Base-by-base conservation (phyloP, 2,797 vertebrate genomes). In the Sebastes taczanowskii region DNA sequence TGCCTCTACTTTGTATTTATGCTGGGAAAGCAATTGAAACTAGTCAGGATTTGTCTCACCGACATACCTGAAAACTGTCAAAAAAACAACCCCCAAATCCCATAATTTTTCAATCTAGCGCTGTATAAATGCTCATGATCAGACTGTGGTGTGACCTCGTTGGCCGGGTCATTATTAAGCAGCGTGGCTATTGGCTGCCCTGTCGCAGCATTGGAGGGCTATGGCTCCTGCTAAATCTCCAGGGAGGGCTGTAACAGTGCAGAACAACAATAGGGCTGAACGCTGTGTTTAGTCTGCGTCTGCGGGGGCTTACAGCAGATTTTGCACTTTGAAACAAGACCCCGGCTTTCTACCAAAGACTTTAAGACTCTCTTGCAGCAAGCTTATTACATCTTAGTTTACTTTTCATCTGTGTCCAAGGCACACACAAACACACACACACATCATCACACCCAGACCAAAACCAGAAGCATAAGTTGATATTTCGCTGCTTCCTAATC, bases 251-350 rank as follows among this genome's bases (percentile, higher is more conserved):
- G 76, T 78, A 93, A 92, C 88, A 91, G 92, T 90, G 89, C 85
- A 92, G 87, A 91, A 93, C 91, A 95, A 96, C 95, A 95, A 95
- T 94, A 90, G 92, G 83, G 81, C 82, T 49, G 61, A 61, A 68
- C 59, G 89, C 85, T 80, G 85, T 95, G 95, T 96, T 96, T 98
- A 97, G 97, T 96, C 96, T 94, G 88, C 80, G 95, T 94, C 90
- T 95, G 95, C 88, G 91, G 94, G 94, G 96, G 96, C 89, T 93
- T 95, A 93, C 95, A 79, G 95, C 89, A 86, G 74, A 88, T 90
- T 93, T 80, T 88, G 88, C 85, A 74, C 88, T 90, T 89, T 94
- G 94, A 95, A 95, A 96, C 91, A 25, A 78, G 94, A 94, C 81
- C 85, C 89, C 56, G 32, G 63, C 83, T 81, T 9, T 74, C 68